Evolutionary conservation across 2,888 invertebrate genomes (phyloP), one percentile per base, ranked within the genome.

Genomic region (Hydropsyche betteni): DNA sequence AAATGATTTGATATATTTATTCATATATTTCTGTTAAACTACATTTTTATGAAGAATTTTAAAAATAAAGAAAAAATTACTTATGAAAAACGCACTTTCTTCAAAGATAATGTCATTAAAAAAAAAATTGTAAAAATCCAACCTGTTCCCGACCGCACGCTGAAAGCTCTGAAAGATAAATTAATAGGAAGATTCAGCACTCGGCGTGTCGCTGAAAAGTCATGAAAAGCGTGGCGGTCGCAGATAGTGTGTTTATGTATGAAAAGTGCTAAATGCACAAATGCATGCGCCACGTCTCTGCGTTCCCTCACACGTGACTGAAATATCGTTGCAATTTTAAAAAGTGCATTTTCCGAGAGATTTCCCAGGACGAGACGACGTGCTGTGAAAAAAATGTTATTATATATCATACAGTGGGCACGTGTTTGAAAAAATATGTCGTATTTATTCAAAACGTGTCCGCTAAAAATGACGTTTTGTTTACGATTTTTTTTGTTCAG

Each of bases 271-370:
- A 58, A 58, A 58, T 58, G 58, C 58, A 58, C 14, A 14, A 58
- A 14, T 58, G 58, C 58, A 58, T 8, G 44, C 44, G 44, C 24
- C 24, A 24, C 24, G 24, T 24, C 24, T 24, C 24, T 24, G 24
- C 44, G 44, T 44, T 44, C 44, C 44, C 16, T 58, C 58, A 58
- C 24, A 58, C 58, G 58, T 58, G 58, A 58, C 58, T 58, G 58
- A 58, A 58, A 58, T 58, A 58, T 58, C 58, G 58, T 24, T 5
- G 58, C 58, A 58, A 14, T 58, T 58, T 58, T 16, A 58, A 58
- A 44, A 58, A 58, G 58, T 24, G 8, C 58, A 58, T 58, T 58
- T 16, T 24, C 16, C 58, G 14, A 16, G 14, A 16, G 16, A 58
- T 58, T 58, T 58, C 58, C 58, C 58, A 58, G 58, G 58, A 58